phyloP scores from a whole-genome alignment of 2,113 vertebrate species.

The Perca flavescens region DNA sequence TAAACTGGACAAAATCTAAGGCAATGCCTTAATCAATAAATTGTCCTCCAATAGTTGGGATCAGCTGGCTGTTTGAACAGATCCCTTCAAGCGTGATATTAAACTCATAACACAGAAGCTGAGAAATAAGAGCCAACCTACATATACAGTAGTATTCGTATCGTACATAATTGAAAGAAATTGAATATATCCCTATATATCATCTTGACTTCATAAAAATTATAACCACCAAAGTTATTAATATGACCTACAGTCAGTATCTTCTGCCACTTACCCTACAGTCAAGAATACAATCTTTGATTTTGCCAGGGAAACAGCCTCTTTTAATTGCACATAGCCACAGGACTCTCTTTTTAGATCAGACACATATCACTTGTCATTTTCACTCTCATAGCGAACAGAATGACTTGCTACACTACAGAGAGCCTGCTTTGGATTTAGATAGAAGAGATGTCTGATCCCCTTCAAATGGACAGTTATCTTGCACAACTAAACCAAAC shows the following conservation, averaged over 20 bases:
- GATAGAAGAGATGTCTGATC: background rate
- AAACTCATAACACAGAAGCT: conserved; percentile 13
- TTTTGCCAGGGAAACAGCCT: background rate
- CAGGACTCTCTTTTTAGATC: background rate
- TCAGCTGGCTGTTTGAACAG: conserved; percentile 45
- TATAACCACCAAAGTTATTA: background rate
- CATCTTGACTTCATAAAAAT: background rate
- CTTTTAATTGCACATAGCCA: background rate
- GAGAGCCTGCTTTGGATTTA: background rate
- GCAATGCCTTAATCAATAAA: conserved; percentile 49
- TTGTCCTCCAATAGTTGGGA: conserved; percentile 27
- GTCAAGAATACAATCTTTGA: background rate
- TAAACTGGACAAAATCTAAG: conserved; percentile 32
- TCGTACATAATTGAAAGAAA: background rate
- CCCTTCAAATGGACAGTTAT: background rate
- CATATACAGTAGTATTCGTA: background rate
- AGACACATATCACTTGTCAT: background rate
- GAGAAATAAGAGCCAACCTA: conserved; percentile 31
- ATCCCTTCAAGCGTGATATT: conserved; percentile 40
- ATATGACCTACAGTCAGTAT: background rate
- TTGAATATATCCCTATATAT: background rate
- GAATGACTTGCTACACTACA: background rate
- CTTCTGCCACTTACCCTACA: background rate
- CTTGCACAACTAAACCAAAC: background rate
- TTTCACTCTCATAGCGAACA: background rate